Percentiles rank a stretch among this genome's conserved stretches.
phyloP scores from a whole-genome alignment of 2,888 invertebrate species.

The Sphinx pinastri region DNA sequence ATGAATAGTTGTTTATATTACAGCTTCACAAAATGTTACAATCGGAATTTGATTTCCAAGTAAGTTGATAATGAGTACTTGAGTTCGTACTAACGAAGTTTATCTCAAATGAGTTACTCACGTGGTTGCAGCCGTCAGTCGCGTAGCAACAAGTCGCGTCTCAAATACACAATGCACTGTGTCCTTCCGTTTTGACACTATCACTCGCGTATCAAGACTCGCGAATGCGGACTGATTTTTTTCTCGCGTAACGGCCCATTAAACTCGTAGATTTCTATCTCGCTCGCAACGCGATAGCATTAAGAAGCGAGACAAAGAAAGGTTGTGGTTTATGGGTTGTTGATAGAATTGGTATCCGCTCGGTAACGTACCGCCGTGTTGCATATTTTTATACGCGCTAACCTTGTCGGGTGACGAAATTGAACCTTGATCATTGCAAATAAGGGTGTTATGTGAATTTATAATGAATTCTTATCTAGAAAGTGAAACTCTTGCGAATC shows the following conservation, averaged over 20 bases:
- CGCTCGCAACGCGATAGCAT: slow-evolving; percentile 69
- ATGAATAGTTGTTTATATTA: too few species aligned
- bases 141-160: slow-evolving; percentile 62
- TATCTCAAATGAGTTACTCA: slow-evolving; percentile 48
- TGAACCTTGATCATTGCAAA: background rate
- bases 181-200: slow-evolving; percentile 78
- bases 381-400: slow-evolving; percentile 76
- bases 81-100: background rate
- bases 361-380: slow-evolving; percentile 80
- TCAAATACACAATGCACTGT: slow-evolving; percentile 67
- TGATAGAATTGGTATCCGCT: slow-evolving; percentile 84
- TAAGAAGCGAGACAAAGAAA: slow-evolving; percentile 83
- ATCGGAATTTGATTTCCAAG: too few species aligned
- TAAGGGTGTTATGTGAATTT: background rate
- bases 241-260: slow-evolving; percentile 84
- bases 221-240: slow-evolving; percentile 84
- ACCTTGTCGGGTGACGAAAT: slow-evolving; percentile 50
- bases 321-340: slow-evolving; percentile 84
- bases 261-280: slow-evolving; percentile 83
- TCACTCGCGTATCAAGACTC: slow-evolving; percentile 83
- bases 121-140: slow-evolving; percentile 40
- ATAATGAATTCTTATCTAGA: background rate
- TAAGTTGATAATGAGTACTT: too few species aligned
- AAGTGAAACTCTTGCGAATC: background rate
- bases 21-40: too few species aligned